Conservation (phyloP, 2,797 vertebrate genomes). For the Columba guinea region DNA sequence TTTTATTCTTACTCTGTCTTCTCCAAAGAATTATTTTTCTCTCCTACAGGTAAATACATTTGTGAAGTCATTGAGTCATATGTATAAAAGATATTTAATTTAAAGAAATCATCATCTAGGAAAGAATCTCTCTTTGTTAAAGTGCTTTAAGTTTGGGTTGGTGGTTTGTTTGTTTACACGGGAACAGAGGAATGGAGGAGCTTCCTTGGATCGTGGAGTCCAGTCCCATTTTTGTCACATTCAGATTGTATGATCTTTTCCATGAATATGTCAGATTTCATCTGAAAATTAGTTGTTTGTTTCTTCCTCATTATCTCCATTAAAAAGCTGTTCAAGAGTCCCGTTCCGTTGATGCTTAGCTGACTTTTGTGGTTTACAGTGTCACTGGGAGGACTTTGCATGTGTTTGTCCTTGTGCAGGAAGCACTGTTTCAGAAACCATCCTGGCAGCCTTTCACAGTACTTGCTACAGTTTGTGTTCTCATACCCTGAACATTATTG, state of each 20-base stretch:
- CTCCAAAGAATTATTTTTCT: neutral
- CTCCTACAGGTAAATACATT: neutral
- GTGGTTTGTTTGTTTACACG: neutral
- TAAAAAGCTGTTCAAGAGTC: neutral
- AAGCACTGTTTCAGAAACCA: neutral
- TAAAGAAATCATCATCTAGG: neutral
- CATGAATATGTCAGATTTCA: neutral
- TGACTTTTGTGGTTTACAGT: neutral
- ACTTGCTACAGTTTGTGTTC: neutral
- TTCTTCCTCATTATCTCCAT: neutral
- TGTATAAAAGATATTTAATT: neutral
- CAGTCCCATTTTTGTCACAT: neutral
- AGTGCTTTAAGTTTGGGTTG: neutral
- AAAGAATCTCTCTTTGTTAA: neutral
- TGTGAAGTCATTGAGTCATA: neutral
- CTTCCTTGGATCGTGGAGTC: neutral
- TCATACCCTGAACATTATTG: rapidly evolving
- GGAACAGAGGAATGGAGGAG: neutral
- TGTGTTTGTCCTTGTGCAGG: neutral
- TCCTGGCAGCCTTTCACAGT: neutral
- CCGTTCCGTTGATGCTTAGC: neutral
- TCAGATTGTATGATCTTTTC: neutral
- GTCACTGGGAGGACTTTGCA: neutral
- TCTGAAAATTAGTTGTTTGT: neutral
- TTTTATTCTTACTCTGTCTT: neutral